Conservation (phyloP, 2,888 invertebrate species). For the Liodrosophila aerea region DNA sequence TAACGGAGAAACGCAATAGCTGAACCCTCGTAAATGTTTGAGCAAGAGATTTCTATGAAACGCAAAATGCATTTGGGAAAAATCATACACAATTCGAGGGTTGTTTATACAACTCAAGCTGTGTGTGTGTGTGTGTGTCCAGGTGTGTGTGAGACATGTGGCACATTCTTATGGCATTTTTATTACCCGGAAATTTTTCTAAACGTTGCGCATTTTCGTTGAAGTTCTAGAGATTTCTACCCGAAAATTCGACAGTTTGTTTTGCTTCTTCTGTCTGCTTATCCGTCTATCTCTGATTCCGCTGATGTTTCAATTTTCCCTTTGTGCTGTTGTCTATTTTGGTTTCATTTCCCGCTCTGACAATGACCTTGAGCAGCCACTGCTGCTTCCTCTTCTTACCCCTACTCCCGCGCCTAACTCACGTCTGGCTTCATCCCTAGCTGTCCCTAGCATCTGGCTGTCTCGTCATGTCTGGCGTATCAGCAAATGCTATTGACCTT, state of each 20-base stretch:
- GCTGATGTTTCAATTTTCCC: conserved; percentile 18
- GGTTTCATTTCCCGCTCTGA: conserved; percentile 21
- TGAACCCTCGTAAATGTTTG: conserved; percentile 21
- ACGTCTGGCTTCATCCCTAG: background rate
- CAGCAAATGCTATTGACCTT: conserved; percentile 54
- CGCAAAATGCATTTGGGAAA: conserved; percentile 26
- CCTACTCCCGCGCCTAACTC: conserved; percentile 1
- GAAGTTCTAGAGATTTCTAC: conserved; percentile 39
- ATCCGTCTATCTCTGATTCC: conserved; percentile 8
- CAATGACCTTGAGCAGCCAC: conserved; percentile 64
- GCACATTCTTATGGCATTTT: conserved; percentile 47
- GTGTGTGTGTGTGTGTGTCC: conserved; percentile 2
- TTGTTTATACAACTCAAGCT: conserved; percentile 33
- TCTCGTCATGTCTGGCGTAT: conserved; percentile 19
- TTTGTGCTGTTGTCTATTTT: background rate
- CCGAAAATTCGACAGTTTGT: background rate
- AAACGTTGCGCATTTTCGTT: background rate
- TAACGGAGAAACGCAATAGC: conserved; percentile 6
- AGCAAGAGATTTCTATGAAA: conserved; percentile 38
- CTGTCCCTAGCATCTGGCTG: background rate
- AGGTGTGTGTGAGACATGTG: conserved; percentile 45
- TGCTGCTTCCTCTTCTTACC: background rate
- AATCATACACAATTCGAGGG: conserved; percentile 24
- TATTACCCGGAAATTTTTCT: conserved; percentile 43
- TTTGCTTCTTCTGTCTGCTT: conserved; percentile 32